Conservation (phyloP, 2,888 invertebrate genomes). For the Metallyticus violacea region DNA sequence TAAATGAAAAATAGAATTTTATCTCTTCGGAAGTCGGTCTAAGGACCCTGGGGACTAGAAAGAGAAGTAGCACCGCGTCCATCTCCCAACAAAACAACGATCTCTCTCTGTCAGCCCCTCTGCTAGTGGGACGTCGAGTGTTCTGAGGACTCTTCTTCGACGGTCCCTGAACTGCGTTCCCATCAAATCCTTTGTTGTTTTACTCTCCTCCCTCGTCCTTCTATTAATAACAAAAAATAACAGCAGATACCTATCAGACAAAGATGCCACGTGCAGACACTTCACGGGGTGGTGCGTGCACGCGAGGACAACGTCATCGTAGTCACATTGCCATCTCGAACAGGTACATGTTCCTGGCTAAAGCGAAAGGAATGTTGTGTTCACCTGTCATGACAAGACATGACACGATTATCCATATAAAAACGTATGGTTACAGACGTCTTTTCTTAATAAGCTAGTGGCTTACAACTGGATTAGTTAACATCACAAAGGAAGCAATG, state of each 20-base stretch:
- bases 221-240: background rate
- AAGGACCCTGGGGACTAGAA: background rate
- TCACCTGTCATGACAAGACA: background rate
- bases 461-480: too few species aligned
- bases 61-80: background rate
- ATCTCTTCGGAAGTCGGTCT: background rate
- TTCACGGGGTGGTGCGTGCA: background rate
- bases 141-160: background rate
- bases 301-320: too few species aligned
- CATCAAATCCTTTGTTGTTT: background rate
- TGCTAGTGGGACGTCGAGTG: background rate
- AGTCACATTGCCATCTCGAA: background rate
- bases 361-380: too few species aligned
- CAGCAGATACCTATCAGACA: background rate
- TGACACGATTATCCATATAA: too few species aligned
- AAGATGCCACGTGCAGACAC: background rate
- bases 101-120: background rate
- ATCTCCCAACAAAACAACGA: background rate
- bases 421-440: too few species aligned
- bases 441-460: too few species aligned
- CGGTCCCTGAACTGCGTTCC: too few species aligned
- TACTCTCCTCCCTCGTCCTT: background rate
- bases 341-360: background rate
- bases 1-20: background rate
- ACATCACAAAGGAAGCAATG: too few species aligned